phyloP scores from a whole-genome alignment of 2,797 vertebrate genomes.

The Sebastes dallii region DNA sequence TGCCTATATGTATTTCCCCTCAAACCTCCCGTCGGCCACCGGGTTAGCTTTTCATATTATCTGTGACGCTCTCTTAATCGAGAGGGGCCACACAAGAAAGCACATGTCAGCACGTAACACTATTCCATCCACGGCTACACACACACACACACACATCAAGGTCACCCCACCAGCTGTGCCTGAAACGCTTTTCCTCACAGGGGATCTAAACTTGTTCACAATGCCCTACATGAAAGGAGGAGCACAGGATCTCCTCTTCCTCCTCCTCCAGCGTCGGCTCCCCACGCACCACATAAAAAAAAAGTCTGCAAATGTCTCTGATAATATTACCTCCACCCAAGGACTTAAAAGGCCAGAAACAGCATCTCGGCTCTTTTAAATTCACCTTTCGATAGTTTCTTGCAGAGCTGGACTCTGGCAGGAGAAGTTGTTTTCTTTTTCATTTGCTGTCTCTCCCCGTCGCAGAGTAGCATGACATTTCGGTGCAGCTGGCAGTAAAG shows the following conservation, averaged over 20 bases:
- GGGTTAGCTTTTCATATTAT: constrained; percentile 59
- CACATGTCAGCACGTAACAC: constrained; percentile 38
- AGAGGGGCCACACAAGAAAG: constrained; percentile 52
- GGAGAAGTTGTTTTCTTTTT: constrained; percentile 13
- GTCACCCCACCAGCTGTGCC: constrained; percentile 75
- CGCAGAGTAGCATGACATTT: constrained; percentile 8
- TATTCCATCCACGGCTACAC: constrained; percentile 6
- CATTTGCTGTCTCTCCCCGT: constrained; percentile 1
- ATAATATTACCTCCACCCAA: constrained; percentile 27
- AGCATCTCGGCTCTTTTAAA: constrained; percentile 22
- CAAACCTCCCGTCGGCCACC: constrained; percentile 22
- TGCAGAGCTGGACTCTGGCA: constrained; percentile 2
- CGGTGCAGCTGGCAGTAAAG: background rate
- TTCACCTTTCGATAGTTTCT: constrained; percentile 18
- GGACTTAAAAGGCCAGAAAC: constrained; percentile 11
- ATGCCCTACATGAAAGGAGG: constrained; percentile 65
- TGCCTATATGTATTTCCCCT: constrained; percentile 9
- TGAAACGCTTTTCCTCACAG: constrained; percentile 60
- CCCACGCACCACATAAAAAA: constrained; percentile 4
- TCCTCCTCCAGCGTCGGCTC: constrained; percentile 40
- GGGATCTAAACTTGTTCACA: constrained; percentile 62
- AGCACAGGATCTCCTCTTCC: constrained; percentile 35
- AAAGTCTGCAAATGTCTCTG: constrained; percentile 28
- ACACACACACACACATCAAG: constrained; percentile 50
- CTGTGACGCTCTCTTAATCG: constrained; percentile 62